Base-by-base conservation (phyloP, 1,140 invertebrate genomes). In the Epicauta chinensis region DNA sequence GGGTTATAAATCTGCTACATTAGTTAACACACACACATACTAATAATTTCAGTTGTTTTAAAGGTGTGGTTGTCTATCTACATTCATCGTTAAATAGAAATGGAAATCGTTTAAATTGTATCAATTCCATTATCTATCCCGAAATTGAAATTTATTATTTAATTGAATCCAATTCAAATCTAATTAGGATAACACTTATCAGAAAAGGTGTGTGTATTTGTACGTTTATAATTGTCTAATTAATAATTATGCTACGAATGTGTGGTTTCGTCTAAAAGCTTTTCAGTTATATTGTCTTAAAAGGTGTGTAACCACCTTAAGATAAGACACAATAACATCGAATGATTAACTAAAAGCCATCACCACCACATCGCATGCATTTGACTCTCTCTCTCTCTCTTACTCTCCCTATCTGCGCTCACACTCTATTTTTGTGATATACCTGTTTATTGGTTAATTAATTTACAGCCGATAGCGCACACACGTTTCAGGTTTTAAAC, bases 381-480 rank as follows among this genome's bases (percentile, higher is more conserved):
- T 17, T 49, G 35, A 40, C 55, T 36, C 37, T 16, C 23, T 13
- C 45, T 38, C 38, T 13, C 43, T 7, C 4, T 23, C 23, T 23
- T 7, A 5, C 23, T 23, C 23, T 23, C 7, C 4, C 23, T 23
- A n/a, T n/a, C n/a, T n/a, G n/a, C n/a, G n/a, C n/a, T n/a, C n/a
- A n/a, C n/a, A n/a, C n/a, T n/a, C n/a, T n/a, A n/a, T n/a, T n/a
- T n/a, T n/a, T n/a, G n/a, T n/a, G n/a, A 30, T 30, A 30, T 32
- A 42, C 43, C 38, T 32, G 38, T 23, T 54, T 23, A 54, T 58
- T 58, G 46, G 51, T 44, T 58, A 58, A 58, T 58, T 58, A 58
- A 58, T 58, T 58, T 58, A 55, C 45, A 58, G 52, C 48, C 44
- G 56, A 58, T 58, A 55, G 56, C 43, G 52, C 53, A 55, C 56